Percentiles rank a stretch among this genome's conserved stretches.
Evolutionary conservation across 92 coral and sea anemone species (phyloP).

Genomic region (Palythoa grandiflora): DNA sequence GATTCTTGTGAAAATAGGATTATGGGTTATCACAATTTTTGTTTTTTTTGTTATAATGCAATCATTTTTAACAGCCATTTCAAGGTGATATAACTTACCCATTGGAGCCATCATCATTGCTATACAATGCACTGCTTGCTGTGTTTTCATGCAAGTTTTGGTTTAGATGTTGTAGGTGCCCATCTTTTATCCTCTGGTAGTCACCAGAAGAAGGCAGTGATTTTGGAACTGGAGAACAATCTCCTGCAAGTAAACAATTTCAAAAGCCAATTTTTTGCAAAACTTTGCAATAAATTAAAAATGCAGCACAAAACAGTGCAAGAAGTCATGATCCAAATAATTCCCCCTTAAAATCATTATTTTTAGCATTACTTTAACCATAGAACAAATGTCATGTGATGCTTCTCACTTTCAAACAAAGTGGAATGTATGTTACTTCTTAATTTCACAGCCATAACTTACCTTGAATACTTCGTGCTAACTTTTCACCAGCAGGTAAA

Average conservation of each 20-base stretch:
- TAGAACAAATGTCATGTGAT: no score
- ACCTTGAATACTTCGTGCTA: slow-evolving; percentile 67
- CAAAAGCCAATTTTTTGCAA: neutral
- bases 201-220: neutral
- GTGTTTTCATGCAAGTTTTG: neutral
- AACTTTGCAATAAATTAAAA: neutral
- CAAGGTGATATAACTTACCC: slow-evolving; percentile 17
- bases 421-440: no score
- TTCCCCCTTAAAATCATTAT: no score
- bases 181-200: neutral
- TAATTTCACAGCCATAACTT: neutral
- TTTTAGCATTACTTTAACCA: no score
- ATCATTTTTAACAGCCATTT: neutral
- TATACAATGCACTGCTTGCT: slow-evolving; percentile 12
- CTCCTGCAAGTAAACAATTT: slow-evolving; percentile 8
- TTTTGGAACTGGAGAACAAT: neutral
- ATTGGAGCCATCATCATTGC: slow-evolving; percentile 13
- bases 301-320: neutral
- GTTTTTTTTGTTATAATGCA: no score
- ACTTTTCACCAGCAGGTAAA: slow-evolving; percentile 64
- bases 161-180: neutral
- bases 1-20: no score
- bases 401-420: no score
- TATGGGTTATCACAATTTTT: no score
- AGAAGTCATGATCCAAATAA: no score